Base-by-base conservation (phyloP, 2,797 vertebrate genomes). In the Xiphorhynchus erythropygius region DNA sequence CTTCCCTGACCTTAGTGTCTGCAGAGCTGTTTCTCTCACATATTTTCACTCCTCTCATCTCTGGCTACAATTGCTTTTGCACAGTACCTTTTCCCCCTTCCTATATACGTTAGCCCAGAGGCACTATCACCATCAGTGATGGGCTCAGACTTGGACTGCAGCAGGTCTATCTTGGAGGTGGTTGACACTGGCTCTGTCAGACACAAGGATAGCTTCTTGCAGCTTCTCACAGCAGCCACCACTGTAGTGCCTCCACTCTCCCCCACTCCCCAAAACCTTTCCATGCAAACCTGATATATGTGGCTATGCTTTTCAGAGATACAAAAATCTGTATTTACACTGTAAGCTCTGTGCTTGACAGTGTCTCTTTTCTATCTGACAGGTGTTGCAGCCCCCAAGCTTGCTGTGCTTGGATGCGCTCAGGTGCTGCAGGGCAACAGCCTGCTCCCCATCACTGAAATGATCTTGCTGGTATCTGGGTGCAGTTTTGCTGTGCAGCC, bases 381-480 rank as follows among this genome's bases (percentile, higher is more conserved):
- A 33, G 0, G 0, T 42, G 18, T 67, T 41, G 25, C 13, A 15
- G 42, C 13, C 19, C 24, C 21, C 32, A 32, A 17, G 21, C 60
- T 75, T 11, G 23, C 46, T 37, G 16, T 32, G 30, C 30, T 42
- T 30, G 42, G 49, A 27, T 30, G 49, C 27, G 27, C 16, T 71
- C 17, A 4, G 52, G 9, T 0, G 4, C 63, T 0, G 3, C 17
- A 14, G n/a, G n/a, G 41, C 10, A 70, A 2, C 44, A 59, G 18
- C 28, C 24, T 3, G 5, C 7, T 68, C 30, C 17, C 18, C 4
- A 3, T 62, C 0, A 0, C 22, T 15, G 52, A 19, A 50, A 37
- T 42, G 22, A 13, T 64, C 41, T 42, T 32, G 35, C 15, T 3
- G 3, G 35, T 17, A 30, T 5, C 18, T 14, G n/a, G 4, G 28